Percentiles rank a stretch among this genome's conserved stretches.
phyloP scores from a whole-genome alignment of 2,113 vertebrate species.

The Melierax canorus region DNA sequence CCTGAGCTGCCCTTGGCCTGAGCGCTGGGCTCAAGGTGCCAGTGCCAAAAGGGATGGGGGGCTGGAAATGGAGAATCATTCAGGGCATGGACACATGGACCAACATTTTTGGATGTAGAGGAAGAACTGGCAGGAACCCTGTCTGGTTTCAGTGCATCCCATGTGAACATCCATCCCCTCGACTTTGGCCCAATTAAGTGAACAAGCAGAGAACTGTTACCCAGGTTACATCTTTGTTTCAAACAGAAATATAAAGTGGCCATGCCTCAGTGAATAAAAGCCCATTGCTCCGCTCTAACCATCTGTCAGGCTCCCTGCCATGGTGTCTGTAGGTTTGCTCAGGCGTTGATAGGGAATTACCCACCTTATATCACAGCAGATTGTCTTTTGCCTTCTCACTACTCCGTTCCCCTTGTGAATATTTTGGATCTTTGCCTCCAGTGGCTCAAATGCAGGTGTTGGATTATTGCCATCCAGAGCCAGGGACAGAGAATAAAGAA shows the following conservation, averaged over 20 bases:
- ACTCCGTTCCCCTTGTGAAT: background rate
- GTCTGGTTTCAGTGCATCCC: background rate
- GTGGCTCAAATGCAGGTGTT: background rate
- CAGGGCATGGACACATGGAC: no score
- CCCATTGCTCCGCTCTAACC: background rate
- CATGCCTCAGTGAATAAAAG: background rate
- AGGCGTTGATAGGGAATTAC: background rate
- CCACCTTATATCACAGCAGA: background rate
- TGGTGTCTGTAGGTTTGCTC: background rate
- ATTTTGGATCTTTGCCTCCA: constrained; percentile 6
- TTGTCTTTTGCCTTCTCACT: background rate
- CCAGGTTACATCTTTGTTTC: background rate
- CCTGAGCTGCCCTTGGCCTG: background rate
- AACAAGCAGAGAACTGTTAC: background rate
- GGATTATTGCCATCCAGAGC: background rate
- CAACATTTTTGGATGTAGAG: background rate
- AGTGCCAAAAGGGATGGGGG: background rate
- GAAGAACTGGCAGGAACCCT: background rate
- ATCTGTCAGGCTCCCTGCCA: constrained; percentile 33
- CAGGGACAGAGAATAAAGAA: background rate
- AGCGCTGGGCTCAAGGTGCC: rapidly evolving
- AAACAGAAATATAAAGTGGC: background rate
- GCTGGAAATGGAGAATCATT: background rate
- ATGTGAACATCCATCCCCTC: background rate
- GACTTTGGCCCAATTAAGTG: rapidly evolving